Percentiles rank a stretch among this genome's conserved stretches.
phyloP scores from a whole-genome alignment of 2,797 vertebrate species.

The Rhabdomys pumilio region DNA sequence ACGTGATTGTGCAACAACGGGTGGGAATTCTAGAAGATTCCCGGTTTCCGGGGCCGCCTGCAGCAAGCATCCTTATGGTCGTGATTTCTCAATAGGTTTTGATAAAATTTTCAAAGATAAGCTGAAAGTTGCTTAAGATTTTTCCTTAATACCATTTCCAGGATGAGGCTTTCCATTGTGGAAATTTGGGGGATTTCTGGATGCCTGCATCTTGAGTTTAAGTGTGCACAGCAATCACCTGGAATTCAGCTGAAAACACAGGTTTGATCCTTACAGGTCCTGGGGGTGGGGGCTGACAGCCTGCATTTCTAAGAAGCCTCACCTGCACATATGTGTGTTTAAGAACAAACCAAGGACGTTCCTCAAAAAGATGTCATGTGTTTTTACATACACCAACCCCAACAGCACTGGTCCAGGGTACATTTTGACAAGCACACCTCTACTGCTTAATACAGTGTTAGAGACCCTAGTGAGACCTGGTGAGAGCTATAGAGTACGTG shows the following conservation, averaged over 20 bases:
- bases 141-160: neutral
- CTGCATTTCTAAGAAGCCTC: neutral
- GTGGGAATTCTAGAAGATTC: neutral
- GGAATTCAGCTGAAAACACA: neutral
- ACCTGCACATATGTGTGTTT: neutral
- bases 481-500: neutral
- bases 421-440: neutral
- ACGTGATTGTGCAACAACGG: neutral
- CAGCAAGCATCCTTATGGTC: neutral
- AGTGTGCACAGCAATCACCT: neutral
- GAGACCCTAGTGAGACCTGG: neutral
- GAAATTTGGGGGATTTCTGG: slow-evolving; percentile 37
- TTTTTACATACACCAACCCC: neutral
- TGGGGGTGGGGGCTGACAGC: neutral
- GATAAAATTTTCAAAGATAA: neutral
- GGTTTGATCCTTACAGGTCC: neutral
- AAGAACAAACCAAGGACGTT: neutral
- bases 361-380: neutral
- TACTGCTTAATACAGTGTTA: neutral
- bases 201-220: neutral
- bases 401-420: neutral
- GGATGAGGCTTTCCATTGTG: neutral
- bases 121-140: neutral
- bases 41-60: neutral
- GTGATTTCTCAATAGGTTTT: slow-evolving; percentile 3